These are phyloP conservation scores for Labeo catla DNA, from an alignment of 2,113 vertebrate genomes.

Conservation along the genomic window DNA sequence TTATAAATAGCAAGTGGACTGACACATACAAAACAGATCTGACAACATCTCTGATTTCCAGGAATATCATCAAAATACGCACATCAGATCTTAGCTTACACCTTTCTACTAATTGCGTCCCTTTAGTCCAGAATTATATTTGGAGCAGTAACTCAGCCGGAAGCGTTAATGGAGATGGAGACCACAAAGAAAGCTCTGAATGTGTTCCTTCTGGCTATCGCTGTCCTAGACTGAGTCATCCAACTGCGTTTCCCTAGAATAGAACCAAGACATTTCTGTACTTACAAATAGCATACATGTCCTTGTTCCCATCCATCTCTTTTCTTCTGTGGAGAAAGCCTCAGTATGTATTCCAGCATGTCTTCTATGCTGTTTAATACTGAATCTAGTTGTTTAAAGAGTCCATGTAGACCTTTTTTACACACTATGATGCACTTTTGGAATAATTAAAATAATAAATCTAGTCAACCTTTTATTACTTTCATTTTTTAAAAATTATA, in stretches of 20 bases:
- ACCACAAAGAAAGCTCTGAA: not conserved
- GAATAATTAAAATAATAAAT: not conserved
- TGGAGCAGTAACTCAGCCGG: not conserved
- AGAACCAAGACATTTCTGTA: not conserved
- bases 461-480: not conserved
- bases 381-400: not conserved
- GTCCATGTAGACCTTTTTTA: not conserved
- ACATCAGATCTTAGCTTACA: not conserved
- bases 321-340: not conserved
- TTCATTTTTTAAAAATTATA: too few relatives aligned
- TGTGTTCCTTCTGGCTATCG: not conserved
- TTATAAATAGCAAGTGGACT: too few relatives aligned
- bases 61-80: not conserved
- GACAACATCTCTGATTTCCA: too few relatives aligned
- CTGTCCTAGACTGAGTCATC: constrained; percentile 12
- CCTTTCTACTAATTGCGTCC: not conserved
- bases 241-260: not conserved
- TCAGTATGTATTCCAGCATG: not conserved
- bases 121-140: not conserved
- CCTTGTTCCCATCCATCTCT: not conserved
- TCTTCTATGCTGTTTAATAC: not conserved
- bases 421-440: not conserved
- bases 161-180: not conserved
- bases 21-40: too few relatives aligned
- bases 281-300: not conserved